These are phyloP conservation scores for Euura lappo DNA, from an alignment of 1,140 invertebrate species.

Conservation along the genomic window DNA sequence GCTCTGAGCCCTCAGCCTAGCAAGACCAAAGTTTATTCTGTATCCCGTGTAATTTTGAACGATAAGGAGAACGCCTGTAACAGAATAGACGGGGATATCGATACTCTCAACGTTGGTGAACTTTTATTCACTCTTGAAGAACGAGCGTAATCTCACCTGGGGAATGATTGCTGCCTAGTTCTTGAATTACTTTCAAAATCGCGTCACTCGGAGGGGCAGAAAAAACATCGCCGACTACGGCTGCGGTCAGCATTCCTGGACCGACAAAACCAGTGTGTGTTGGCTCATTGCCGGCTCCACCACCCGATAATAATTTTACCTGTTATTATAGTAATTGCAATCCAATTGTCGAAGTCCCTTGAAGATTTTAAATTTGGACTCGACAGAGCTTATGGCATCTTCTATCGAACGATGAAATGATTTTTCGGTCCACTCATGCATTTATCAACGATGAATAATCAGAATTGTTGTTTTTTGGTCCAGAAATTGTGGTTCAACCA, in stretches of 20 bases:
- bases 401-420: no score
- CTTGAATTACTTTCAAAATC: slow-evolving; percentile 35
- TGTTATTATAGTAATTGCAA: slow-evolving; percentile 38
- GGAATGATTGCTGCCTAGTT: slow-evolving; percentile 31
- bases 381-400: no score
- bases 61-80: slow-evolving; percentile 65
- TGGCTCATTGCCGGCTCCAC: slow-evolving; percentile 73
- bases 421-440: no score
- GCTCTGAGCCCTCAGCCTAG: slow-evolving; percentile 58
- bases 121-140: slow-evolving; percentile 22
- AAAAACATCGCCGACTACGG: slow-evolving; percentile 69
- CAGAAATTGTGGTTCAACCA: no score
- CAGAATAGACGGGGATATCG: slow-evolving; percentile 26
- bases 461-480: no score
- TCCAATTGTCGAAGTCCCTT: slow-evolving; percentile 4
- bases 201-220: slow-evolving; percentile 32
- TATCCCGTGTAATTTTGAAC: slow-evolving; percentile 72
- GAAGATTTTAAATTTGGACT: no score
- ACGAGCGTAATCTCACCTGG: slow-evolving; percentile 27
- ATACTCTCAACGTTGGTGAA: not conserved
- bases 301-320: slow-evolving; percentile 71
- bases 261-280: slow-evolving; percentile 70
- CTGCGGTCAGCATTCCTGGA: slow-evolving; percentile 70
- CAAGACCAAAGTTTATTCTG: slow-evolving; percentile 69
- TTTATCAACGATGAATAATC: no score